These are phyloP conservation scores for Asteroscopus sphinx DNA, from an alignment of 2,888 invertebrate genomes.

Conservation along the genomic window DNA sequence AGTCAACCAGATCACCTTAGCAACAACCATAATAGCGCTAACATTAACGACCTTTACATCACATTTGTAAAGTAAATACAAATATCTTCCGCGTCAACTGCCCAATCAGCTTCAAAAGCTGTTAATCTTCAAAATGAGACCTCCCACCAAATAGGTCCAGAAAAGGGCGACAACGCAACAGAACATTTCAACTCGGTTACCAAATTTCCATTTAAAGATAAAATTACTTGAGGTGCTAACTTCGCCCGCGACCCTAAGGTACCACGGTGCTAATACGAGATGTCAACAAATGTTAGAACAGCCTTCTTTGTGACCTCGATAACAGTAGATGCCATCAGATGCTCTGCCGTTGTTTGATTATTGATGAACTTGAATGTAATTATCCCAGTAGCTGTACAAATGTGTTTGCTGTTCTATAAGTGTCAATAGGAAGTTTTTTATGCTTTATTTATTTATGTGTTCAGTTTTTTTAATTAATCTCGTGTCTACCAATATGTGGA, in stretches of 20 bases:
- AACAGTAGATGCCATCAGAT: slow-evolving; percentile 30
- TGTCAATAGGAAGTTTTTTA: slow-evolving; percentile 39
- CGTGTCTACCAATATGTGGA: background rate
- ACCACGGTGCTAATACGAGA: slow-evolving; percentile 23
- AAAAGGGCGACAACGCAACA: slow-evolving; percentile 4
- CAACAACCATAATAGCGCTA: slow-evolving; percentile 7
- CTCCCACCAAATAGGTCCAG: slow-evolving; percentile 16
- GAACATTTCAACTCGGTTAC: slow-evolving; percentile 7
- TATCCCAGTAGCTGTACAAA: slow-evolving; percentile 29
- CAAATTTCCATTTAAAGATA: slow-evolving; percentile 28
- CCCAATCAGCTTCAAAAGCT: slow-evolving; percentile 13
- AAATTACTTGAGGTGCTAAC: slow-evolving; percentile 40
- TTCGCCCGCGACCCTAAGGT: slow-evolving; percentile 33
- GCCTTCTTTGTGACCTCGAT: slow-evolving; percentile 50
- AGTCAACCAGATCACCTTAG: slow-evolving; percentile 1
- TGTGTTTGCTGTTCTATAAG: slow-evolving; percentile 25
- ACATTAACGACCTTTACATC: slow-evolving; percentile 7
- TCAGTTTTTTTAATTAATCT: too few species aligned
- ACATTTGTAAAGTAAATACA: slow-evolving; percentile 10
- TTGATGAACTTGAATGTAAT: slow-evolving; percentile 40
- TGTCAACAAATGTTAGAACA: slow-evolving; percentile 43
- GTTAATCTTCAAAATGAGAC: slow-evolving; percentile 18
- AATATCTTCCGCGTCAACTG: background rate
- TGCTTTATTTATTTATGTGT: too few species aligned
- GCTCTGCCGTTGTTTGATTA: slow-evolving; percentile 14